Base-by-base conservation (phyloP, 1,140 invertebrate species). In the Meloidogyne floridensis region DNA sequence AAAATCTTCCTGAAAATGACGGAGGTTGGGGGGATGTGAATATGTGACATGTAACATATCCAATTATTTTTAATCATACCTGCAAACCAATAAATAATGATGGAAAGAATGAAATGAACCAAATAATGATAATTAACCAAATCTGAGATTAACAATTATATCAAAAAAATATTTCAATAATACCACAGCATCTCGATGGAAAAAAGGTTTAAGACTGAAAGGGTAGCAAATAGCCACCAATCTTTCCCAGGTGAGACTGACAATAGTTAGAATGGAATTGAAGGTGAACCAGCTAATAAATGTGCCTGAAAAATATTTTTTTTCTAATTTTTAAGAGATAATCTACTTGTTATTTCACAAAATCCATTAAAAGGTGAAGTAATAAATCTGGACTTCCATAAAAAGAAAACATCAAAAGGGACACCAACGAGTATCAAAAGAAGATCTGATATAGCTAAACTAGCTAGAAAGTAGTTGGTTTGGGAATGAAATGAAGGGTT, bases 401-500 rank as follows among this genome's bases (percentile, higher is more conserved):
- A 65, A 54, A 74, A 82, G 54, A 85, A 79, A 11, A 86, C 18
- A 74, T 86, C 85, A 83, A 93, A 91, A 13, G 92, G 92, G 91
- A 93, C 92, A 56, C 92, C 92, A 6, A 92, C 86, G 3, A 92
- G 75, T 5, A 98, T 92, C 2, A 97, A 91, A 10, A 98, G 90
- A 32, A 98, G 92, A 90, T 98, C 96, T 0, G 95, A 96, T 56
- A 97, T 92, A 4, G 96, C 95, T 86, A 98, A 92, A 88, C 94
- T 95, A 88, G 95, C 97, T 65, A 97, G 92, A 88, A 97, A 97
- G 87, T 95, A 96, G 89, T 97, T 97, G 54, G 93, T 93, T 0
- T 95, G 94, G 0, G 94, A 95, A 87, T 95, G 94, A 93, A 97
- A 94, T n/a, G 93, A 94, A 87, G 94, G 94, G 90, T 96, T 96